These are phyloP conservation scores for Ochotona princeps DNA, from an alignment of 2,113 vertebrate species.

Conservation along the genomic window DNA sequence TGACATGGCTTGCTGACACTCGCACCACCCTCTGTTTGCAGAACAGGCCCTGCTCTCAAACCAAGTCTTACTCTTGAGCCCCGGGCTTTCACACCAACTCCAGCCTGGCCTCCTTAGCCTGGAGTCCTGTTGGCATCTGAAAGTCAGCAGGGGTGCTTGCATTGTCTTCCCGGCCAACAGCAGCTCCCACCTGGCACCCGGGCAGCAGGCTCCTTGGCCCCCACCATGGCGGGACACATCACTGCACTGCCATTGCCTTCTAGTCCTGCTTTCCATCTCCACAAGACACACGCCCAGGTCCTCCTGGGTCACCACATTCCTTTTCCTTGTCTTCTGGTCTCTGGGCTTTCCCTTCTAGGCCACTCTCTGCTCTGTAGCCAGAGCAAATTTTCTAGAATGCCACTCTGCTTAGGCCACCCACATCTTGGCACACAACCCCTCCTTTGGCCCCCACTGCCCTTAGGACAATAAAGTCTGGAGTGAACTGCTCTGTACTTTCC, in stretches of 20 bases:
- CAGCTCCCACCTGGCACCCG: not conserved
- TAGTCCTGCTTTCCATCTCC: not conserved
- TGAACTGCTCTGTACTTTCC: not conserved
- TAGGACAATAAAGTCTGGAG: not conserved
- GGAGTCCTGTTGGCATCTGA: not conserved
- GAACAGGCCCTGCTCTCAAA: not conserved
- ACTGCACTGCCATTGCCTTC: not conserved
- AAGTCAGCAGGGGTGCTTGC: not conserved
- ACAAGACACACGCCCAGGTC: not conserved
- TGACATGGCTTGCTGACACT: not conserved
- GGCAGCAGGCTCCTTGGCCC: not conserved
- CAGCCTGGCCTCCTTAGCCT: not conserved
- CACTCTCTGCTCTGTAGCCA: not conserved
- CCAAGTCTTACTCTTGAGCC: conserved; percentile 26
- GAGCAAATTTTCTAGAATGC: not conserved
- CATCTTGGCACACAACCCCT: not conserved
- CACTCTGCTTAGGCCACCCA: not conserved
- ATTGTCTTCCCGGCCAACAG: not conserved
- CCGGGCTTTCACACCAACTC: not conserved
- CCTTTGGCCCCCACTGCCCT: not conserved
- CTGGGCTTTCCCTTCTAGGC: not conserved
- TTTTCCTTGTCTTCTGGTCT: not conserved
- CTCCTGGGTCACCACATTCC: not conserved
- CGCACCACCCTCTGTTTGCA: conserved; percentile 19
- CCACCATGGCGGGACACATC: not conserved